Conservation (phyloP, 2,113 vertebrate genomes). For the Neomonachus schauinslandi region DNA sequence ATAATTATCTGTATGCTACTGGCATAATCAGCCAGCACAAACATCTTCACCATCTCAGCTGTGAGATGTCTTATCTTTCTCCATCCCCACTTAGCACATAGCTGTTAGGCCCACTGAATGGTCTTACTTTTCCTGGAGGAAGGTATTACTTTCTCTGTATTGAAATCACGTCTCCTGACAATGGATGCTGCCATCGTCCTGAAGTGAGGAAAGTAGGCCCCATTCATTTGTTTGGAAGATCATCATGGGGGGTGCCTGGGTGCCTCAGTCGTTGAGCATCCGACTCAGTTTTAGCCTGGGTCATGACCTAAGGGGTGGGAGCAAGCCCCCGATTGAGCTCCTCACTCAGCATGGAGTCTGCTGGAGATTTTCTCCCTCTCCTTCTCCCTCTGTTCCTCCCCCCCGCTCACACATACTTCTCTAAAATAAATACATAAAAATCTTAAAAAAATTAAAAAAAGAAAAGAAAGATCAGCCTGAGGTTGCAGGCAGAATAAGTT, state of each 20-base stretch:
- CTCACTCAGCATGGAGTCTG: background rate
- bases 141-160: background rate
- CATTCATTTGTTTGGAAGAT: background rate
- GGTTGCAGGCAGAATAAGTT: background rate
- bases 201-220: background rate
- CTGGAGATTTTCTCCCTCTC: background rate
- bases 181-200: background rate
- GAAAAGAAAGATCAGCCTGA: background rate
- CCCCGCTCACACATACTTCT: background rate
- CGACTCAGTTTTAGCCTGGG: background rate
- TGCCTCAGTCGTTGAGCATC: background rate
- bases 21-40: background rate
- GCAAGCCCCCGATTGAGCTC: background rate
- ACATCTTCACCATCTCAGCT: background rate
- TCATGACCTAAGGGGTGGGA: background rate
- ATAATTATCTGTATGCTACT: background rate
- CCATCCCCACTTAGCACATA: background rate
- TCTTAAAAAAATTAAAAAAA: background rate
- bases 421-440: background rate
- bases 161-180: background rate
- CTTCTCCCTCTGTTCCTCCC: background rate
- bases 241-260: background rate
- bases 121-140: background rate
- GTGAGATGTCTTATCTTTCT: background rate
- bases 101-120: background rate